Base-by-base conservation (phyloP, 2,797 vertebrate species). In the Centroberyx gerrardi region DNA sequence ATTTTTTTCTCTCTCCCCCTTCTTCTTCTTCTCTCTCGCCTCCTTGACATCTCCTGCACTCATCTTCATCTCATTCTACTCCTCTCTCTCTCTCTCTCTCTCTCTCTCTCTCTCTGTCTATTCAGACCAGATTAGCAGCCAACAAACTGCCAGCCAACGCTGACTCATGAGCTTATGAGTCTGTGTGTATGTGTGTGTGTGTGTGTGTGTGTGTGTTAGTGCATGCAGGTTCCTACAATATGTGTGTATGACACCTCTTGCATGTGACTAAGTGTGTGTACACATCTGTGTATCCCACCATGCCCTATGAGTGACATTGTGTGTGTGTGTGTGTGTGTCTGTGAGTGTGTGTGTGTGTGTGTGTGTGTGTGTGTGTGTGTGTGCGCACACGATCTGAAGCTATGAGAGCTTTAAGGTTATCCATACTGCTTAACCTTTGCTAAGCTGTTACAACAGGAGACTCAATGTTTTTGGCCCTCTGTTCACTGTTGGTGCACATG, bases 81-180 rank as follows among this genome's bases (percentile, higher is more conserved):
- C 38, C 65, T 33, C 13, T 52, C 59, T 7, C 29, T n/a, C 7
- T 17, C 48, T 65, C 48, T 33, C 28, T 33, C 46, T 6, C 28
- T 72, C 68, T 62, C 81, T 63, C 67, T 64, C 78, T 72, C 69
- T 72, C 76, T 4, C 74, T 14, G 48, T 85, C 70, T 72, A 58
- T 82, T 76, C 78, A 62, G 54, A 66, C 72, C 81, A 84, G 81
- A 85, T 86, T 82, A 90, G 72, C 14, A 60, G 75, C 69, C 63
- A 49, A 81, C 82, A 73, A 64, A 58, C 72, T 7, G 62, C 28
- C 73, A 48, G 62, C 60, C 15, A 56, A 33, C 29, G 79, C 83
- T 72, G 75, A 83, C 49, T 84, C 79, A 80, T 56, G 64, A 62
- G 72, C 9, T 60, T 1, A 17, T 0, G 36, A 62, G 54, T 67